These are phyloP conservation scores for Cataglyphis rosenhaueri DNA, from an alignment of 2,888 invertebrate genomes.

Conservation along the genomic window DNA sequence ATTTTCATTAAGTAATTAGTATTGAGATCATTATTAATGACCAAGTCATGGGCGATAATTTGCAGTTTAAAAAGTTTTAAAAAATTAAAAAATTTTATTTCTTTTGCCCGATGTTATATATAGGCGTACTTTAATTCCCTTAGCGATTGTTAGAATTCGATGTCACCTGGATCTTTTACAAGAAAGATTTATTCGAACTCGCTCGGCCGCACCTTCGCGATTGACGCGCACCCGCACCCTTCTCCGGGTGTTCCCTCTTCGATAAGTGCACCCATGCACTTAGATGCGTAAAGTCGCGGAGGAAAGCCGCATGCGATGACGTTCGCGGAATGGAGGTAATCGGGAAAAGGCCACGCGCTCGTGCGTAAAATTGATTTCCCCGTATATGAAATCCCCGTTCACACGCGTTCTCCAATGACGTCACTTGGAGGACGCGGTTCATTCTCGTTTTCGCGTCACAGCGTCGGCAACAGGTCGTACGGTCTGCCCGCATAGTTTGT, in stretches of 20 bases:
- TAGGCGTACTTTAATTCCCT: neutral
- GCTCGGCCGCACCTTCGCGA: neutral
- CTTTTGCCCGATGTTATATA: neutral
- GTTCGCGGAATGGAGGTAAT: slow-evolving; percentile 23
- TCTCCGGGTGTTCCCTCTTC: neutral
- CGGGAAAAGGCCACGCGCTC: slow-evolving; percentile 2
- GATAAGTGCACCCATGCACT: neutral
- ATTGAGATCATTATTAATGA: neutral
- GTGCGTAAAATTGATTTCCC: slow-evolving; percentile 13
- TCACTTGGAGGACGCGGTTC: slow-evolving; percentile 52
- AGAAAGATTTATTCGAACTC: neutral
- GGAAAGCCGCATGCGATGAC: slow-evolving; percentile 13
- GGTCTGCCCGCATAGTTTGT: neutral
- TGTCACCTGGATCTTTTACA: neutral
- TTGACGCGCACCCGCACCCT: slow-evolving; percentile 6
- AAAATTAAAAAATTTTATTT: neutral
- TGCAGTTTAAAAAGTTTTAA: neutral
- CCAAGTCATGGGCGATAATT: neutral
- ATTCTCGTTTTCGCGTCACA: neutral
- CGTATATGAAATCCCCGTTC: slow-evolving; percentile 56
- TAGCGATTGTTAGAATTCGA: neutral
- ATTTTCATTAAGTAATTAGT: neutral
- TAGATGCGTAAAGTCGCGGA: neutral
- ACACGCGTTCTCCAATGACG: slow-evolving; percentile 70
- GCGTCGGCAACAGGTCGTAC: neutral